phyloP scores from a whole-genome alignment of 1,140 invertebrate species.

The Marisa cornuarietis region DNA sequence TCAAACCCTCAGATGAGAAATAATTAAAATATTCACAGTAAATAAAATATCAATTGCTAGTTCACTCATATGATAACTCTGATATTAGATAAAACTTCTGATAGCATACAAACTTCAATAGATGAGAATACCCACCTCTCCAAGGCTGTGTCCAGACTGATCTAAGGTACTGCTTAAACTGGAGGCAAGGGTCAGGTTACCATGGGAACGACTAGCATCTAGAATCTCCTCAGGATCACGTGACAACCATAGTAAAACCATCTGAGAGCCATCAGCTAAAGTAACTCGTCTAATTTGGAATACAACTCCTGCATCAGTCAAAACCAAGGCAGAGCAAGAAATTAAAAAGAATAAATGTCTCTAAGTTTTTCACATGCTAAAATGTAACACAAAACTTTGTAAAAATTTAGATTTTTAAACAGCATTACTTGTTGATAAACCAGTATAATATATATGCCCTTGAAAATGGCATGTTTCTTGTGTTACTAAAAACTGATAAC shows the following conservation, averaged over 20 bases:
- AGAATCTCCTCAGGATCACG: conserved; percentile 67
- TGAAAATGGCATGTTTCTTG: too few relatives aligned
- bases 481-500: too few relatives aligned
- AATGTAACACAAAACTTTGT: neutral
- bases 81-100: too few relatives aligned
- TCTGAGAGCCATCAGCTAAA: conserved; percentile 60
- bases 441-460: too few relatives aligned
- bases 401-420: neutral
- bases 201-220: conserved; percentile 54
- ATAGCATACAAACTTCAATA: too few relatives aligned
- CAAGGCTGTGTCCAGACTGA: conserved; percentile 55
- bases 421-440: too few relatives aligned
- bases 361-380: neutral
- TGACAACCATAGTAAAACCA: conserved; percentile 71
- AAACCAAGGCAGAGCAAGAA: neutral
- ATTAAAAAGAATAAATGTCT: too few relatives aligned
- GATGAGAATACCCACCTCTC: conserved; percentile 45
- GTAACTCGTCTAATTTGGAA: conserved; percentile 64
- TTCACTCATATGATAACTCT: too few relatives aligned
- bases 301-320: conserved; percentile 56
- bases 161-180: conserved; percentile 68
- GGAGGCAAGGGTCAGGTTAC: conserved; percentile 66
- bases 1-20: too few relatives aligned
- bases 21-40: too few relatives aligned
- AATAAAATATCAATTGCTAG: too few relatives aligned